Base-by-base conservation (phyloP, 1,140 invertebrate genomes). In the Palaemon carinicauda region DNA sequence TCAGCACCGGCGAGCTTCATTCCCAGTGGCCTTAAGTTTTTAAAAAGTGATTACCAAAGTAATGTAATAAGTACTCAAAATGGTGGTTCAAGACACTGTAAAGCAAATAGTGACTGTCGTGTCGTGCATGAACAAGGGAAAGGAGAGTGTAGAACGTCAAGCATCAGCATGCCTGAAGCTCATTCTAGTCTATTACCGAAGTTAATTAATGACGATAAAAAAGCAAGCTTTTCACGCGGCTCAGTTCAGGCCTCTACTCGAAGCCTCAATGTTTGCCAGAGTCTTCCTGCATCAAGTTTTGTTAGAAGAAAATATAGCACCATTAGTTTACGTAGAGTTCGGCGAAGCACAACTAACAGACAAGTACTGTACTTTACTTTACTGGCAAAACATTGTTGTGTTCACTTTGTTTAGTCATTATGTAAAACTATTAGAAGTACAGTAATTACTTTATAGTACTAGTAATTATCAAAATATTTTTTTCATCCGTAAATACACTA, bases 221-320 rank as follows among this genome's bases (percentile, higher is more conserved):
- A 53, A 19, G 15, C 50, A 1, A 4, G 27, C 24, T 82, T 82
- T 21, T 33, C 50, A 3, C 69, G 69, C n/a, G 80, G 80, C 12
- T 71, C 52, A 21, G 21, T 41, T 29, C 33, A 73, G 51, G 69
- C 80, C 65, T 82, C 80, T 27, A 74, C 80, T 4, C 21, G 80
- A 27, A 82, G 71, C 27, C 69, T 82, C 41, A 82, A 53, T 29
- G 27, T 29, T 52, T 27, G 71, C 27, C 65, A 71, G 14, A 53
- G 50, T 54, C 24, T 24, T 51, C 27, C 69, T 19, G n/a, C 51
- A 1, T 69, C 56, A 50, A n/a, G 50, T 15, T 82, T 82, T 41
- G 54, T 82, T 50, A 74, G 80, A 29, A 73, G 65, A 24, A 82
- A 82, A 24, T 82, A 82, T n/a, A 74, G 69, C 21, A 74, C 65